Conservation (phyloP, 2,113 vertebrate species). For the Vidua chalybeata region DNA sequence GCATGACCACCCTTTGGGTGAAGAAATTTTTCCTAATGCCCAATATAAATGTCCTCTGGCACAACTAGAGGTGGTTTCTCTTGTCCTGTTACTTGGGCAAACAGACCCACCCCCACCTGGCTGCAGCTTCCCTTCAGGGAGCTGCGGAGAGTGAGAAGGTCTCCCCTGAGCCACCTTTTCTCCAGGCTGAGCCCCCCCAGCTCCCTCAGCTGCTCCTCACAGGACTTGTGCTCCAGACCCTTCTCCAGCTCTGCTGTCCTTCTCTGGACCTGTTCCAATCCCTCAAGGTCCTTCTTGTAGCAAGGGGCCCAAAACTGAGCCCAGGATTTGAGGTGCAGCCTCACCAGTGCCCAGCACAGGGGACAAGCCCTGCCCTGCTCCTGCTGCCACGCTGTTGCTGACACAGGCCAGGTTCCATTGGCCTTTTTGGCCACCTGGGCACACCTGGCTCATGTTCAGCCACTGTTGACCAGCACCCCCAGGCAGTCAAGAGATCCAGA, state of each 20-base stretch:
- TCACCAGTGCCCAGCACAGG: not conserved
- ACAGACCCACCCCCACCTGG: not conserved
- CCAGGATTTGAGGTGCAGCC: not conserved
- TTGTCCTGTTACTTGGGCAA: not conserved
- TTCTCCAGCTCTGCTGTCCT: not conserved
- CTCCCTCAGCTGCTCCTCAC: not conserved
- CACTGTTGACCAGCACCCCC: not conserved
- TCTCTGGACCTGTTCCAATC: not conserved
- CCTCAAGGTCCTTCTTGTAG: not conserved
- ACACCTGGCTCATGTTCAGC: not conserved
- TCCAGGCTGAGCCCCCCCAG: not conserved
- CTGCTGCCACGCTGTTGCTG: not conserved
- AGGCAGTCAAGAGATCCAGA: not conserved
- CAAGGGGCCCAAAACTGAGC: not conserved
- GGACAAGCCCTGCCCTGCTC: not conserved
- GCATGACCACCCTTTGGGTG: not conserved
- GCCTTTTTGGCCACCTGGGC: not conserved
- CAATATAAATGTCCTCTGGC: not conserved
- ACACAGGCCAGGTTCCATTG: not conserved
- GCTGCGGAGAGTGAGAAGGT: not conserved
- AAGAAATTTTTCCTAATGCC: not conserved
- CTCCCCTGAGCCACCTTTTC: not conserved
- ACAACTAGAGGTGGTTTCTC: not conserved
- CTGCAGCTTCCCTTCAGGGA: too few species aligned
- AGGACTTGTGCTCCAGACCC: not conserved